These are phyloP conservation scores for Mixornis gularis DNA, from an alignment of 2,113 vertebrate species.

Conservation along the genomic window DNA sequence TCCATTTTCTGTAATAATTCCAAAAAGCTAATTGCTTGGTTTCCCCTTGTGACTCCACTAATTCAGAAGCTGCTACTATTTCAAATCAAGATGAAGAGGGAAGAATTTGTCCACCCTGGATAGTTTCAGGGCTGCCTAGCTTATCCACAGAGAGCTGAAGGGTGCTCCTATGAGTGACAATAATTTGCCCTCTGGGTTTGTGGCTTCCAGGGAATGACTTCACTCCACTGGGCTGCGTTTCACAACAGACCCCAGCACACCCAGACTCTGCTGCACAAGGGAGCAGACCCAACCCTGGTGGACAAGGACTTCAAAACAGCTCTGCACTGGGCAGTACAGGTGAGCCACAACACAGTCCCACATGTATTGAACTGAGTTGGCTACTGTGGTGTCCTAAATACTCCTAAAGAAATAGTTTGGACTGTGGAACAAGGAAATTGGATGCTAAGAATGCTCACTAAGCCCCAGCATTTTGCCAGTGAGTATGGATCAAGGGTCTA, in stretches of 20 bases:
- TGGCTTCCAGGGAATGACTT: conserved; percentile 83
- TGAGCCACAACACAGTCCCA: not conserved
- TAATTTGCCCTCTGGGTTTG: not conserved
- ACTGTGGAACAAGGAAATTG: not conserved
- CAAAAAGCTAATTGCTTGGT: not conserved
- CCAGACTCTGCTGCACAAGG: conserved; percentile 80
- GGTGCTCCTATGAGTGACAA: not conserved
- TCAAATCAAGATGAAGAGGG: not conserved
- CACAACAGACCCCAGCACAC: conserved; percentile 84
- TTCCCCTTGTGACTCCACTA: not conserved
- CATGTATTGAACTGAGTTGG: not conserved
- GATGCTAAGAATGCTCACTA: not conserved
- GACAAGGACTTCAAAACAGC: conserved; percentile 89
- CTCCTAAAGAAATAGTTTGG: not conserved
- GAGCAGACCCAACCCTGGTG: conserved; percentile 82
- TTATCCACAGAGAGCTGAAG: not conserved
- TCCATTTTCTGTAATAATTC: not conserved
- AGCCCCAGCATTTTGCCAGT: not conserved
- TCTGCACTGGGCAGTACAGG: conserved; percentile 90
- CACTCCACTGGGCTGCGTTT: conserved; percentile 89
- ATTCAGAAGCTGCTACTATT: not conserved
- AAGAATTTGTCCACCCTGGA: not conserved
- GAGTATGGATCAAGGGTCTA: not conserved
- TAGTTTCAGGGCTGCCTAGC: not conserved
- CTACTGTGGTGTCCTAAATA: not conserved